Conservation (phyloP, 1,140 invertebrate species). For the Drosophila persimilis region DNA sequence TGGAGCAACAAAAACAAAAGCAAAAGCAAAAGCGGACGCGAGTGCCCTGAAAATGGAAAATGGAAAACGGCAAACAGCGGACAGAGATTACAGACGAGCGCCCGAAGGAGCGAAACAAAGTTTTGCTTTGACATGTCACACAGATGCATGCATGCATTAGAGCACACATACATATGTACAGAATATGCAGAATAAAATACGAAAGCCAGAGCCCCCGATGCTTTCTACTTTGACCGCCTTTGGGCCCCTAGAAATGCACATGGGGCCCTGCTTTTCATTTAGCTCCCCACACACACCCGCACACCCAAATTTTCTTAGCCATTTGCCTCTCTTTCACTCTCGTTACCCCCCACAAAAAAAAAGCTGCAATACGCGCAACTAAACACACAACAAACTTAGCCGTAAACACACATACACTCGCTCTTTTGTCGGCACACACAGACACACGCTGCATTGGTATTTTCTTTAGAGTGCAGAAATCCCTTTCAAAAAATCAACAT, state of each 20-base stretch:
- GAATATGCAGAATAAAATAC: slow-evolving; percentile 50
- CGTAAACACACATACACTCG: slow-evolving; percentile 5
- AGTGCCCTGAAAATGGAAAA: slow-evolving; percentile 64
- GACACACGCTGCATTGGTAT: slow-evolving; percentile 33
- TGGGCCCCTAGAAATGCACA: slow-evolving; percentile 73
- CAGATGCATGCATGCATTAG: slow-evolving; percentile 19
- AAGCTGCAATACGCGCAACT: slow-evolving; percentile 71
- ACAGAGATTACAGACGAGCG: slow-evolving; percentile 69
- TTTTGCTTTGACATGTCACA: slow-evolving; percentile 77
- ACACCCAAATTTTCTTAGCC: slow-evolving; percentile 27
- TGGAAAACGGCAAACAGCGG: slow-evolving; percentile 71
- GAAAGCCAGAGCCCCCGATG: slow-evolving; percentile 45
- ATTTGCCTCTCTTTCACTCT: slow-evolving; percentile 22
- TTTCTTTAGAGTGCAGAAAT: slow-evolving; percentile 64
- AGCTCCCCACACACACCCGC: neutral
- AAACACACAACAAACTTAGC: slow-evolving; percentile 62
- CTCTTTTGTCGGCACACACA: slow-evolving; percentile 22
- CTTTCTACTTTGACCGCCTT: slow-evolving; percentile 75
- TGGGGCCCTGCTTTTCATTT: slow-evolving; percentile 19
- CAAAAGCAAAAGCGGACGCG: slow-evolving; percentile 51
- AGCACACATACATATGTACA: slow-evolving; percentile 7
- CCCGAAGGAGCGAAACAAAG: slow-evolving; percentile 69
- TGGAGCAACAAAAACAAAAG: slow-evolving; percentile 12
- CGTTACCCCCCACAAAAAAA: slow-evolving; percentile 47
- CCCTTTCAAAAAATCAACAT: slow-evolving; percentile 65